A percentile compares a stretch with the other conserved stretches of the same genome.
Evolutionary conservation across 2,113 vertebrate genomes (phyloP).

Genomic region (Pica pica): DNA sequence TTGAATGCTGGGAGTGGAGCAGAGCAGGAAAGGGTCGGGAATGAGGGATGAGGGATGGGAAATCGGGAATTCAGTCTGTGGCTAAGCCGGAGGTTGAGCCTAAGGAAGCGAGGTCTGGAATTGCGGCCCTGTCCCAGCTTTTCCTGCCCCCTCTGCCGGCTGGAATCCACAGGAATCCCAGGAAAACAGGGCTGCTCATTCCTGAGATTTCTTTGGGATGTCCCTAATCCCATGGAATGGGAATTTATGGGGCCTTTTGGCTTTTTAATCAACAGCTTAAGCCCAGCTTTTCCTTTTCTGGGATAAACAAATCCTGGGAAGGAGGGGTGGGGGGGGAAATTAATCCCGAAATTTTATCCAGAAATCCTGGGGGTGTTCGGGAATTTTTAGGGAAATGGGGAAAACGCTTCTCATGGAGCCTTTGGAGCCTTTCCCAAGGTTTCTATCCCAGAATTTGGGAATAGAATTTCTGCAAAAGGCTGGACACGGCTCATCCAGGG

Average conservation of each 20-base stretch:
- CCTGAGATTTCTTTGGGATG: neutral
- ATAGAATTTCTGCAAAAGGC: too few species aligned
- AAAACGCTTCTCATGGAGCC: too few species aligned
- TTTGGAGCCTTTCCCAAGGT: too few species aligned
- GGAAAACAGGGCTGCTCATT: neutral
- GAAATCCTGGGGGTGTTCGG: fast-evolving
- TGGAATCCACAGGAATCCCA: neutral
- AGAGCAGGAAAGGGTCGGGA: neutral
- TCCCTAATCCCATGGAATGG: neutral
- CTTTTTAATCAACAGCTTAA: too few species aligned
- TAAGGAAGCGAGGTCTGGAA: neutral
- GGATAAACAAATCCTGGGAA: too few species aligned
- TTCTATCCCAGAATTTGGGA: too few species aligned
- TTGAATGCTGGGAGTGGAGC: neutral
- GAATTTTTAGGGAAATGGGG: too few species aligned
- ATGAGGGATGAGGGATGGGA: neutral
- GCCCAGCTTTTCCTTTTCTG: too few species aligned
- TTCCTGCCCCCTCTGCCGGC: slow-evolving; percentile 46
- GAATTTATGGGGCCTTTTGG: neutral
- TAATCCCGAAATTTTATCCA: neutral
- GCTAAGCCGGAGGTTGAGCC: neutral
- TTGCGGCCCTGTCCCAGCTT: neutral
- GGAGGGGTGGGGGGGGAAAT: too few species aligned
- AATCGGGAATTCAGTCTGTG: neutral
- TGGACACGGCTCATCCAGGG: too few species aligned